Percentiles rank a stretch among this genome's conserved stretches.
phyloP scores from a whole-genome alignment of 1,140 invertebrate species.

The Agrypnia vestita region DNA sequence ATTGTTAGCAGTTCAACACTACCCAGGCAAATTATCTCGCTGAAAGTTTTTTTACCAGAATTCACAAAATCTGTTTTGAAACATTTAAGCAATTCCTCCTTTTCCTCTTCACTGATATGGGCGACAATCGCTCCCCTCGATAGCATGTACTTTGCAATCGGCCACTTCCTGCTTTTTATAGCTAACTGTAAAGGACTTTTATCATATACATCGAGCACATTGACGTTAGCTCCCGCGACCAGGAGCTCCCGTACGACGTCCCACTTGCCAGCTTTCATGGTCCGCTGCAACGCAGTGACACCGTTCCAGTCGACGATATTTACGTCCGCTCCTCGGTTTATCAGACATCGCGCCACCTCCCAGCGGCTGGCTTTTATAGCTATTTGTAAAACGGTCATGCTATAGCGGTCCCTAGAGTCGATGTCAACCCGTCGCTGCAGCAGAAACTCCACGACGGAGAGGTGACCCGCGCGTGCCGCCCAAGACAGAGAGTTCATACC shows the following conservation, averaged over 20 bases:
- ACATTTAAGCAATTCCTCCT: neutral
- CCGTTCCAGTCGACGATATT: constrained; percentile 4
- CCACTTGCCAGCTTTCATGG: constrained; percentile 22
- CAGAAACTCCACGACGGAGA: constrained; percentile 34
- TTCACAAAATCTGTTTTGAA: no score
- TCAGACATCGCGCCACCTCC: constrained; percentile 26
- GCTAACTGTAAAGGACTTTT: neutral
- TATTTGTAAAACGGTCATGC: constrained; percentile 17
- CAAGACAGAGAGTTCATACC: constrained; percentile 38
- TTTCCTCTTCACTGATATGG: neutral
- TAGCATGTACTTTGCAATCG: neutral
- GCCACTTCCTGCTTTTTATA: neutral
- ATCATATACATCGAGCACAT: neutral
- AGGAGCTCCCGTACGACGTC: constrained; percentile 10
- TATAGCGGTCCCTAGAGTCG: neutral
- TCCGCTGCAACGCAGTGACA: constrained; percentile 19
- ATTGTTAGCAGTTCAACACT: no score
- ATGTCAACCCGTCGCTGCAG: constrained; percentile 17
- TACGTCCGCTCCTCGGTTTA: constrained; percentile 23
- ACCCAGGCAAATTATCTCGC: no score
- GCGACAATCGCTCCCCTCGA: neutral
- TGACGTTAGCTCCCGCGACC: neutral
- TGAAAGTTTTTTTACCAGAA: no score
- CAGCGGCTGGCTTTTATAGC: constrained; percentile 19
- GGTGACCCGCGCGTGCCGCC: constrained; percentile 24